Conservation (phyloP, 2,113 vertebrate species). For the Macrotis lagotis region DNA sequence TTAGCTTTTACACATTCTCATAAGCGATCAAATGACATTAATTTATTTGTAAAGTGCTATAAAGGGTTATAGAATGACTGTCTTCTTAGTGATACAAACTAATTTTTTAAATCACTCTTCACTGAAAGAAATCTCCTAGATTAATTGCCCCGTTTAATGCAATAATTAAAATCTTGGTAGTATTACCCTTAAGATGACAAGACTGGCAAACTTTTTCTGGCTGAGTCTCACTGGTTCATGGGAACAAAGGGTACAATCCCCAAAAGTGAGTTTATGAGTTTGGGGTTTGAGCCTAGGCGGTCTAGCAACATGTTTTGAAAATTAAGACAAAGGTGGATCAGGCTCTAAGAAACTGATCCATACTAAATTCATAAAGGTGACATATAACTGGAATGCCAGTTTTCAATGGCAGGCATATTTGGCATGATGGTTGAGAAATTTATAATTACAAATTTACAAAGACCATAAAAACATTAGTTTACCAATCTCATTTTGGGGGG, state of each 20-base stretch:
- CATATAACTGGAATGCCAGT: not conserved
- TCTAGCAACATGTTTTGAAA: not conserved
- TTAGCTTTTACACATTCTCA: not conserved
- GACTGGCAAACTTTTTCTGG: not conserved
- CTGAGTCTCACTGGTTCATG: not conserved
- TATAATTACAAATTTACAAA: too few species aligned
- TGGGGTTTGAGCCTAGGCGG: not conserved
- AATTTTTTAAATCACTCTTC: too few species aligned
- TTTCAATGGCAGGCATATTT: not conserved
- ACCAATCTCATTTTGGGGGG: too few species aligned
- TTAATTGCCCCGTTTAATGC: not conserved
- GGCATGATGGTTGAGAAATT: not conserved
- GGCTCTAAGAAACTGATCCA: not conserved
- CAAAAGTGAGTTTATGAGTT: not conserved
- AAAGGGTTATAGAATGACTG: not conserved
- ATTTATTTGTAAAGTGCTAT: not conserved
- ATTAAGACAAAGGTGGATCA: not conserved
- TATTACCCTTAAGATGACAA: not conserved
- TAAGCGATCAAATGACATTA: not conserved
- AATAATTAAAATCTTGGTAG: not conserved
- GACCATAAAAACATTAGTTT: too few species aligned
- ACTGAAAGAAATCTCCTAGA: not conserved
- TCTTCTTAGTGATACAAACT: not conserved
- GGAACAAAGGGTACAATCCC: not conserved
- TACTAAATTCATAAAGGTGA: not conserved